phyloP scores from a whole-genome alignment of 2,113 vertebrate species.

The Seriola quinqueradiata region DNA sequence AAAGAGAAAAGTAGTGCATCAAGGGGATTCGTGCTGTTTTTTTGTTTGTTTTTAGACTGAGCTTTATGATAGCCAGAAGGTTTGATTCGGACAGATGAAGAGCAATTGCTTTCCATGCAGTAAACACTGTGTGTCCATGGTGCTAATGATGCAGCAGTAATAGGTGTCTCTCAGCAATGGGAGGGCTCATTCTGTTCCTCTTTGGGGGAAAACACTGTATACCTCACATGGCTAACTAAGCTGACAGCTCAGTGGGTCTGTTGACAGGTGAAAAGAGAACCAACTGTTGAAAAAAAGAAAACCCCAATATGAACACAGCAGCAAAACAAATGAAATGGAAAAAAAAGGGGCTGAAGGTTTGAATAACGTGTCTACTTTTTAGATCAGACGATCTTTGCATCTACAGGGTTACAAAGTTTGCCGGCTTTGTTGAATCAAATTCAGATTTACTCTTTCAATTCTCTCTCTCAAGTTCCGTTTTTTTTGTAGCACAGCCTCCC shows the following conservation, averaged over 20 bases:
- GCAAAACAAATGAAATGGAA: constrained; percentile 36
- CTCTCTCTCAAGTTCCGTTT: constrained; percentile 32
- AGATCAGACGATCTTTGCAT: constrained; percentile 38
- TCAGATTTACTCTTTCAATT: constrained; percentile 41
- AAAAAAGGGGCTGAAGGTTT: constrained; percentile 24
- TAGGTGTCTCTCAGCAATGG: constrained; percentile 2
- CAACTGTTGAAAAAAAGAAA: not conserved
- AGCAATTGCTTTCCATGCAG: constrained; percentile 17
- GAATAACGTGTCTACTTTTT: constrained; percentile 30
- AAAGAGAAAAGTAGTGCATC: constrained; percentile 7
- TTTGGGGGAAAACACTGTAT: constrained; percentile 30
- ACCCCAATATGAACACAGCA: not conserved
- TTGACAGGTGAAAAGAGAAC: constrained; percentile 40
- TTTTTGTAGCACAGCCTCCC: constrained; percentile 28
- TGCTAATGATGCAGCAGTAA: constrained; percentile 21
- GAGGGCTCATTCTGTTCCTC: constrained; percentile 50
- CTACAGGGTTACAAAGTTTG: constrained; percentile 11
- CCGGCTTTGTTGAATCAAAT: constrained; percentile 51
- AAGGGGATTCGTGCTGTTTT: not conserved
- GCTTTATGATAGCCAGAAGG: not conserved
- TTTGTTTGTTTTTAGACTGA: not conserved
- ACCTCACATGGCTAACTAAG: constrained; percentile 24
- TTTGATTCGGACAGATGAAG: constrained; percentile 14
- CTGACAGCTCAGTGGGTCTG: constrained; percentile 39
- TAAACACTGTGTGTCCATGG: constrained; percentile 1